phyloP scores from a whole-genome alignment of 2,888 invertebrate genomes.

The Sarcophaga variegata region DNA sequence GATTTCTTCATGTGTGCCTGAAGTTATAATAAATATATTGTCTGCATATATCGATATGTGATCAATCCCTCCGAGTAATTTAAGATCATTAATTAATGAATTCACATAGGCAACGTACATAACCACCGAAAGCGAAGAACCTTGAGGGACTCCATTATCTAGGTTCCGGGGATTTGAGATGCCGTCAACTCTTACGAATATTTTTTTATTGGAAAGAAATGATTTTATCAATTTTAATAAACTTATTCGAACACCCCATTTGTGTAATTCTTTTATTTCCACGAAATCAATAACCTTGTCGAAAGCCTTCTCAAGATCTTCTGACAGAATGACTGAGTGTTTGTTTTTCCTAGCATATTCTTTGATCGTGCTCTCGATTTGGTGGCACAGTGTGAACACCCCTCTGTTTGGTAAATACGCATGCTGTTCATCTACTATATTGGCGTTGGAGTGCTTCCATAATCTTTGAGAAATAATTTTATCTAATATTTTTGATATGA shows the following conservation, averaged over 20 bases:
- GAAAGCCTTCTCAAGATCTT: slow-evolving; percentile 51
- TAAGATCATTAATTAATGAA: slow-evolving; percentile 3
- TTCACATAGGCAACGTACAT: slow-evolving; percentile 23
- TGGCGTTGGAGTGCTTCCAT: no score
- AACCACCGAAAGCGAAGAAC: slow-evolving; percentile 34
- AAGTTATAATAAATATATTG: slow-evolving; percentile 46
- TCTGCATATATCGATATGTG: slow-evolving; percentile 44
- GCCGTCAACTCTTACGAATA: slow-evolving; percentile 34
- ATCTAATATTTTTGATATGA: no score
- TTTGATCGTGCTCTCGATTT: slow-evolving; percentile 7
- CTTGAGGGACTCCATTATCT: slow-evolving; percentile 24
- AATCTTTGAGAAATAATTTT: no score
- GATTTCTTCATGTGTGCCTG: slow-evolving; percentile 30
- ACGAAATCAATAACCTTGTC: slow-evolving; percentile 17
- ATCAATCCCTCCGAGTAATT: slow-evolving; percentile 1
- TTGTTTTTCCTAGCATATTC: slow-evolving; percentile 3
- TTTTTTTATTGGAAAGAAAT: background rate
- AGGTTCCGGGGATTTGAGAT: background rate
- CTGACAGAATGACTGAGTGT: slow-evolving; percentile 22
- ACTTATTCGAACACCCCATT: no score
- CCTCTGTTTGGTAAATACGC: no score
- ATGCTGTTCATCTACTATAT: no score
- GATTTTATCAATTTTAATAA: no score
- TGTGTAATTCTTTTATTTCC: slow-evolving; percentile 25
- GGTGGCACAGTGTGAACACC: no score